Percentiles rank a stretch among this genome's conserved stretches.
Conservation (phyloP, 2,113 vertebrate genomes). For the Marmota monax region DNA sequence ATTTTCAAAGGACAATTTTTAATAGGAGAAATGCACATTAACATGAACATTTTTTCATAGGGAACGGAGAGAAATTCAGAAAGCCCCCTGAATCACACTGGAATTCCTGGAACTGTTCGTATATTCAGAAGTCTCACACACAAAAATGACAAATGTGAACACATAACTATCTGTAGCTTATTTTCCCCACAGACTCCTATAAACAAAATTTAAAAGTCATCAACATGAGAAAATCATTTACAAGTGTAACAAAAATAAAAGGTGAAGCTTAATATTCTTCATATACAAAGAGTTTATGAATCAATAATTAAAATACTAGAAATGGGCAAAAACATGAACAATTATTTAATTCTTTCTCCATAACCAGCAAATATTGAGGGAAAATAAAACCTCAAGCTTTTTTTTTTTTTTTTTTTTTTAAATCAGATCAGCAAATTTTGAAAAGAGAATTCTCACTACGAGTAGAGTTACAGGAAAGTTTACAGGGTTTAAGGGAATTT, state of each 20-base stretch:
- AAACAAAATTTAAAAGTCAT: background rate
- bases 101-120: background rate
- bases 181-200: background rate
- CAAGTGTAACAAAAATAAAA: background rate
- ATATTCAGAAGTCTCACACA: background rate
- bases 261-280: background rate
- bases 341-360: background rate
- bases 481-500: background rate
- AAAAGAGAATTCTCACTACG: background rate
- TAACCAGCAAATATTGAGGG: background rate
- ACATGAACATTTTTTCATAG: background rate
- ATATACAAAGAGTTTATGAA: background rate
- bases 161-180: background rate
- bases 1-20: background rate
- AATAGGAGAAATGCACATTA: background rate
- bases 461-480: background rate
- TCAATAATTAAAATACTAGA: constrained; percentile 31
- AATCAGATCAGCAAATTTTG: background rate
- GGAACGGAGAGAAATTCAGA: background rate
- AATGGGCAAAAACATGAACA: background rate
- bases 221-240: background rate
- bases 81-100: background rate
- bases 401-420: background rate
- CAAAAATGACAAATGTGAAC: background rate
- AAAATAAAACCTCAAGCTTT: background rate